These are phyloP conservation scores for Rousettus madagascariensis DNA, from an alignment of 2,797 vertebrate species.

Conservation along the genomic window DNA sequence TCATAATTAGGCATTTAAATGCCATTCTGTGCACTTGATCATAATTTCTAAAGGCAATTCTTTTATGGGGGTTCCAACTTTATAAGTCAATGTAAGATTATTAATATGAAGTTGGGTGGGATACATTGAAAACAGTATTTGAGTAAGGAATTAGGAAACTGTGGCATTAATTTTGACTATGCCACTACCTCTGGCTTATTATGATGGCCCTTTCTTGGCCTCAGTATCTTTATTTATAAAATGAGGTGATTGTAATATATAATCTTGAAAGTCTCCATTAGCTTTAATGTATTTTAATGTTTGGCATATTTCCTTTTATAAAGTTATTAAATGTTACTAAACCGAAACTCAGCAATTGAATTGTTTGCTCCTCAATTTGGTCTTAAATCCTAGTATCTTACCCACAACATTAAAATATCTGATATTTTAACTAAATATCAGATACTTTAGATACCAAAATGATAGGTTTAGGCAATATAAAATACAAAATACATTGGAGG, in stretches of 20 bases:
- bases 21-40: not conserved
- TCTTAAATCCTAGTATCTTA: not conserved
- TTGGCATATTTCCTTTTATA: constrained; percentile 1
- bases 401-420: not conserved
- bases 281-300: constrained; percentile 8
- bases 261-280: not conserved
- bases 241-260: not conserved
- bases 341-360: not conserved
- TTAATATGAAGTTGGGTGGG: not conserved
- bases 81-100: not conserved
- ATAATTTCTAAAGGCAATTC: not conserved
- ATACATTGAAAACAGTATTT: not conserved
- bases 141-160: not conserved
- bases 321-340: not conserved
- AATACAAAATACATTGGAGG: not conserved
- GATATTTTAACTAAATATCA: too few species aligned
- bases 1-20: not conserved
- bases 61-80: not conserved
- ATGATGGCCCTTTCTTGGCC: not conserved
- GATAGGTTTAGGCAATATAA: not conserved
- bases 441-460: not conserved
- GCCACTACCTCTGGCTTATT: not conserved
- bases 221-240: not conserved
- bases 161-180: not conserved
- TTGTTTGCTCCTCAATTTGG: not conserved